Evolutionary conservation across 2,113 vertebrate genomes (phyloP).

Genomic region (Acinonyx jubatus): DNA sequence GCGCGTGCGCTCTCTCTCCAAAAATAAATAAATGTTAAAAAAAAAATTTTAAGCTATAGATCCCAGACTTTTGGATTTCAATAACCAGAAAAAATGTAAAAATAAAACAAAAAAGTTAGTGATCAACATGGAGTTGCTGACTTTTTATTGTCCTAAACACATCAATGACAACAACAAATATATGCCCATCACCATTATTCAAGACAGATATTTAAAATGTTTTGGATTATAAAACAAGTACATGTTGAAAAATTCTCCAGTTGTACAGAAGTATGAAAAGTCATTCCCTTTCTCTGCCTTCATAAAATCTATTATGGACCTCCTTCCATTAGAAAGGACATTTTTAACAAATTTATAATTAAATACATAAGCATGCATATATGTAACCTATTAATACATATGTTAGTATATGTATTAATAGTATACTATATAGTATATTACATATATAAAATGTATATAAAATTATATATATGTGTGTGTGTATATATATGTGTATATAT

Average conservation of each 20-base stretch:
- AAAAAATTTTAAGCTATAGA: not conserved
- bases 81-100: not conserved
- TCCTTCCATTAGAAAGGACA: slow-evolving; percentile 15
- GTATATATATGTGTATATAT: not conserved
- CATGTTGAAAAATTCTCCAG: slow-evolving; percentile 5
- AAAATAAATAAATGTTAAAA: too few species aligned
- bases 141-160: slow-evolving; percentile 24
- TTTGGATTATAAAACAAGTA: slow-evolving; percentile 26
- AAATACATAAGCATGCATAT: not conserved
- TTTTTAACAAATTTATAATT: not conserved
- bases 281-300: not conserved
- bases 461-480: not conserved
- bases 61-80: not conserved
- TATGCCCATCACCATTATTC: slow-evolving; percentile 1
- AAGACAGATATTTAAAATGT: not conserved
- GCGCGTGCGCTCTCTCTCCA: too few species aligned
- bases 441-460: too few species aligned
- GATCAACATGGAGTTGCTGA: not conserved
- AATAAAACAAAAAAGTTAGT: not conserved
- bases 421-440: not conserved
- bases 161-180: slow-evolving; percentile 9
- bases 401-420: too few species aligned
- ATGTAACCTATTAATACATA: not conserved
- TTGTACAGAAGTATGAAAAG: not conserved
- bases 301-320: not conserved